A percentile compares a stretch with the other conserved stretches of the same genome.
Conservation (phyloP, 2,797 vertebrate species). For the Paratrypauchen microcephalus region DNA sequence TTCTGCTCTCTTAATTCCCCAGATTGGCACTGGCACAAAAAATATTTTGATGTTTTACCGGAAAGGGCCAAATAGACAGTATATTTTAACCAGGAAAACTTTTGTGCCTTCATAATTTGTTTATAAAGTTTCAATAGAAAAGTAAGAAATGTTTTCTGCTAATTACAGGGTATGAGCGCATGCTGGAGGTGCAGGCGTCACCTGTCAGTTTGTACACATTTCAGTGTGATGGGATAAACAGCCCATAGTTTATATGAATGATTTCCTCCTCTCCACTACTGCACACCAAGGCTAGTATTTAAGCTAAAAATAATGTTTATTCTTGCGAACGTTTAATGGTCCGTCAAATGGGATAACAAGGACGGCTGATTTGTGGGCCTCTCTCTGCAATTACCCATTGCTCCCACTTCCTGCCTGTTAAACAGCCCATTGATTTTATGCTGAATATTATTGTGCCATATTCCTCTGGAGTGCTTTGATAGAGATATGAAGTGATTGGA, state of each 20-base stretch:
- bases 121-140: slow-evolving; percentile 2
- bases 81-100: neutral
- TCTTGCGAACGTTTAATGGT: slow-evolving; percentile 79
- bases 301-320: slow-evolving; percentile 80
- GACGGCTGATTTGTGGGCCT: slow-evolving; percentile 79
- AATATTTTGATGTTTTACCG: too few relatives aligned
- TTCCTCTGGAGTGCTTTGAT: slow-evolving; percentile 68
- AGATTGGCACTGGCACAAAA: too few relatives aligned
- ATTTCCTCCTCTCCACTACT: slow-evolving; percentile 47
- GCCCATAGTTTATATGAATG: slow-evolving; percentile 23
- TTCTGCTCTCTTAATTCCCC: too few relatives aligned
- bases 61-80: too few relatives aligned
- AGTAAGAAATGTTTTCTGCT: slow-evolving; percentile 3
- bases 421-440: slow-evolving; percentile 87
- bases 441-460: slow-evolving; percentile 79
- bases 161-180: neutral
- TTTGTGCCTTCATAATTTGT: neutral
- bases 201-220: slow-evolving; percentile 18
- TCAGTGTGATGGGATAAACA: slow-evolving; percentile 32
- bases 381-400: slow-evolving; percentile 80
- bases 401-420: slow-evolving; percentile 78
- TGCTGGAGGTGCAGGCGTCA: slow-evolving; percentile 1
- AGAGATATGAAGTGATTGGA: slow-evolving; percentile 67
- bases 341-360: slow-evolving; percentile 85
- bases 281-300: slow-evolving; percentile 59